A percentile compares a stretch with the other conserved stretches of the same genome.
phyloP scores from a whole-genome alignment of 2,113 vertebrate genomes.

The Eleginops maclovinus region DNA sequence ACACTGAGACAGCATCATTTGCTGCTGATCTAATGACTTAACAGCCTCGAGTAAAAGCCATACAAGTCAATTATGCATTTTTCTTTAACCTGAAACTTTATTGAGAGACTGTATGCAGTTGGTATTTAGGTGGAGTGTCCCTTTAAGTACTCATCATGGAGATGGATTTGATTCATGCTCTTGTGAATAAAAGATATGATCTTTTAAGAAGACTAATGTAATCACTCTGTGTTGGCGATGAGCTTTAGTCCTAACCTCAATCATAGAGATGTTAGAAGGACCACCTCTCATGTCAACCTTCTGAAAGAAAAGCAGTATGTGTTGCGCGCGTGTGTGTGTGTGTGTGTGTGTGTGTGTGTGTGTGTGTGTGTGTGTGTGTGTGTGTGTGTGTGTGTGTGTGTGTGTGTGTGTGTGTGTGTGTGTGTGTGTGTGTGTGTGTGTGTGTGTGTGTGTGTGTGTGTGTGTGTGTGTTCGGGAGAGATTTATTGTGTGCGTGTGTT shows the following conservation, averaged over 20 bases:
- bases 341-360: slow-evolving; percentile 10
- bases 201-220: slow-evolving; percentile 60
- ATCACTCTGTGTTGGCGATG: slow-evolving; percentile 50
- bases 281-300: slow-evolving; percentile 51
- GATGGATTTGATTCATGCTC: slow-evolving; percentile 56
- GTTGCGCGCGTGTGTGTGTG: slow-evolving; percentile 29
- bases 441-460: slow-evolving; percentile 17
- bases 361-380: slow-evolving; percentile 30
- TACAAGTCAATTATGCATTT: slow-evolving; percentile 21
- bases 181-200: slow-evolving; percentile 46
- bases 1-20: slow-evolving; percentile 32
- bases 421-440: slow-evolving; percentile 33
- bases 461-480: slow-evolving; percentile 43
- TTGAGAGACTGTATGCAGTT: slow-evolving; percentile 1
- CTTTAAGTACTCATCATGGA: slow-evolving; percentile 36
- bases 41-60: slow-evolving; percentile 25
- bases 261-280: slow-evolving; percentile 63
- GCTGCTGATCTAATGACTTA: slow-evolving; percentile 47
- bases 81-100: slow-evolving; percentile 1
- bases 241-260: slow-evolving; percentile 63
- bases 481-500: slow-evolving; percentile 42
- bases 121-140: slow-evolving; percentile 7
- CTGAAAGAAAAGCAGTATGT: slow-evolving; percentile 14
- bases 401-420: slow-evolving; percentile 5
- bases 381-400: slow-evolving; percentile 35